A percentile compares a stretch with the other conserved stretches of the same genome.
phyloP scores from a whole-genome alignment of 2,888 invertebrate species.

The Ecdyonurus torrentis region DNA sequence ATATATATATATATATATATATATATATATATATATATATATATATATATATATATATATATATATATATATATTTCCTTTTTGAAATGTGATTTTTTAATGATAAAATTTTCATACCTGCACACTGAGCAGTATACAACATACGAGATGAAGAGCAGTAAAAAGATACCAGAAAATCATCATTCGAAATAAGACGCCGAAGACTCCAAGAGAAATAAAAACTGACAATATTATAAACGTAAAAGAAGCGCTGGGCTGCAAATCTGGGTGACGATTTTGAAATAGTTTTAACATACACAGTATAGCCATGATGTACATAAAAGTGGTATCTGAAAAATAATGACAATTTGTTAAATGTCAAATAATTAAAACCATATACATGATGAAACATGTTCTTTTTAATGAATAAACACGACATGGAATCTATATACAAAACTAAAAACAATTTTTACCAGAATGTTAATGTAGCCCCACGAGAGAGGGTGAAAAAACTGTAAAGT shows the following conservation, averaged over 20 bases:
- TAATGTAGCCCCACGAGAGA: too few relatives aligned
- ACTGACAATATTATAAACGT: conserved; percentile 61
- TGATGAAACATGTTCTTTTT: too few relatives aligned
- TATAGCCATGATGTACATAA: conserved; percentile 83
- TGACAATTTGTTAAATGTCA: too few relatives aligned
- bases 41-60: background rate
- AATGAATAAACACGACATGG: too few relatives aligned
- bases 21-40: background rate
- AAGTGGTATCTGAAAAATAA: conserved; percentile 58
- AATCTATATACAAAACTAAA: too few relatives aligned
- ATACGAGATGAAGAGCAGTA: conserved; percentile 45
- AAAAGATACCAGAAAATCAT: conserved; percentile 54
- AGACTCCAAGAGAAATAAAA: conserved; percentile 49
- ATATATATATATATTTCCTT: too few relatives aligned
- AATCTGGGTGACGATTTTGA: conserved; percentile 74
- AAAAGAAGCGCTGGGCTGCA: conserved; percentile 65
- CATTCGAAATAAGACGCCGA: conserved; percentile 46
- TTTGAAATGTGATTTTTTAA: too few relatives aligned
- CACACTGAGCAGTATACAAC: conserved; percentile 45
- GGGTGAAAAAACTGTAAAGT: too few relatives aligned
- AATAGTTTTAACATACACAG: conserved; percentile 75
- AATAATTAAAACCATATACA: too few relatives aligned
- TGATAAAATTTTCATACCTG: conserved; percentile 22
- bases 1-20: background rate
- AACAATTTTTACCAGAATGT: too few relatives aligned